Evolutionary conservation across 2,113 vertebrate species (phyloP).

Genomic region (Oenanthe oenanthe): DNA sequence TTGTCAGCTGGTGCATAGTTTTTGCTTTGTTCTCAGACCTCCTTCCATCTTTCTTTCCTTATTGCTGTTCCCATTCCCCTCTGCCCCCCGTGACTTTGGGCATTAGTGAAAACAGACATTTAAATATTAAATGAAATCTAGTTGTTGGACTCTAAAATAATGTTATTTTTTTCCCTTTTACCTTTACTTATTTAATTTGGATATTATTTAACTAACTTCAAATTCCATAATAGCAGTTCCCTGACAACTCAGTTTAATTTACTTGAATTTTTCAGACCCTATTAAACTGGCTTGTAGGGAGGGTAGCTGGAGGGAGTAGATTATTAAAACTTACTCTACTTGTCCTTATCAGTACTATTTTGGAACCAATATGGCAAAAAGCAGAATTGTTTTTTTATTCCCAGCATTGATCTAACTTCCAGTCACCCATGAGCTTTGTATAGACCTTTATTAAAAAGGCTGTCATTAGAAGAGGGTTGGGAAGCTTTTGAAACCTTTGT

Average conservation of each 20-base stretch:
- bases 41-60: background rate
- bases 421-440: background rate
- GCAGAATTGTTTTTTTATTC: background rate
- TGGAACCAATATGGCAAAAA: background rate
- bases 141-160: background rate
- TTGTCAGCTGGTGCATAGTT: background rate
- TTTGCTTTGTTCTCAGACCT: background rate
- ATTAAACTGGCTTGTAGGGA: background rate
- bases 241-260: background rate
- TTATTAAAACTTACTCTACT: background rate
- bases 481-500: background rate
- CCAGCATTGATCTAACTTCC: background rate
- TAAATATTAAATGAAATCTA: background rate
- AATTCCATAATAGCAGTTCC: background rate
- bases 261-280: background rate
- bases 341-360: background rate
- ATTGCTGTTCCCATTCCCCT: background rate
- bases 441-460: background rate
- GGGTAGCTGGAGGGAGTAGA: background rate
- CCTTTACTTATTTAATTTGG: background rate
- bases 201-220: background rate
- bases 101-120: background rate
- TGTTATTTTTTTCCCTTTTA: background rate
- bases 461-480: background rate
- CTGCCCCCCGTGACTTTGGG: background rate